Evolutionary conservation across 2,113 vertebrate genomes (phyloP).

Genomic region (Muscicapa adusta): DNA sequence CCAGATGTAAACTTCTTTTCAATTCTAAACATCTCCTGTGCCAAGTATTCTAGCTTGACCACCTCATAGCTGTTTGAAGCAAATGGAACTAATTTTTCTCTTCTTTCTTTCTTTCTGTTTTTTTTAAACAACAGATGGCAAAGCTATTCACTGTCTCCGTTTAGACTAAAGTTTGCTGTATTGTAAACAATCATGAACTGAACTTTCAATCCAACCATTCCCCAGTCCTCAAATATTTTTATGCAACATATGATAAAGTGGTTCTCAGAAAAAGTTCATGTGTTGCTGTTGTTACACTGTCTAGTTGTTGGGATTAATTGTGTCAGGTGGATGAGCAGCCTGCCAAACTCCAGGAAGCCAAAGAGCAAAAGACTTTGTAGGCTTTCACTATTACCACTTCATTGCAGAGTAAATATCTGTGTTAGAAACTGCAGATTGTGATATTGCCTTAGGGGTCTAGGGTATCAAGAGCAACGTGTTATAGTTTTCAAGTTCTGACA

Average conservation of each 20-base stretch:
- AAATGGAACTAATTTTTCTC: slow-evolving; percentile 51
- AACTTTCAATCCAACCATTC: neutral
- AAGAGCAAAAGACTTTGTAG: neutral
- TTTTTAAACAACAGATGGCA: slow-evolving; percentile 38
- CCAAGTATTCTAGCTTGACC: slow-evolving; percentile 47
- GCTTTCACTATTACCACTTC: neutral
- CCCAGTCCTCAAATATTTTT: neutral
- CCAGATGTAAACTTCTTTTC: slow-evolving; percentile 22
- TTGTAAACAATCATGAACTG: slow-evolving; percentile 34
- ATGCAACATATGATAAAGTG: slow-evolving; percentile 11
- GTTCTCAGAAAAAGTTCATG: slow-evolving; percentile 10
- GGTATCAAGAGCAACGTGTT: neutral
- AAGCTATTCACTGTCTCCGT: neutral
- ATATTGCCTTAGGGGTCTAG: neutral
- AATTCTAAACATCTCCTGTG: slow-evolving; percentile 28
- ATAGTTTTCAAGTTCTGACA: neutral
- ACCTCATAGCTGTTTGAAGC: slow-evolving; percentile 31
- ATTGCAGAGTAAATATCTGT: neutral
- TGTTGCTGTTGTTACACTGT: neutral
- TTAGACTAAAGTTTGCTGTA: slow-evolving; percentile 27
- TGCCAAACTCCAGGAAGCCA: neutral
- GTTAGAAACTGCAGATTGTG: neutral
- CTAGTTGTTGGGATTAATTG: slow-evolving; percentile 1
- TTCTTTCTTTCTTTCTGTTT: neutral
- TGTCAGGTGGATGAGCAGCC: slow-evolving; percentile 39